Base-by-base conservation (phyloP, 2,113 vertebrate genomes). In the Coptodon rendalli region DNA sequence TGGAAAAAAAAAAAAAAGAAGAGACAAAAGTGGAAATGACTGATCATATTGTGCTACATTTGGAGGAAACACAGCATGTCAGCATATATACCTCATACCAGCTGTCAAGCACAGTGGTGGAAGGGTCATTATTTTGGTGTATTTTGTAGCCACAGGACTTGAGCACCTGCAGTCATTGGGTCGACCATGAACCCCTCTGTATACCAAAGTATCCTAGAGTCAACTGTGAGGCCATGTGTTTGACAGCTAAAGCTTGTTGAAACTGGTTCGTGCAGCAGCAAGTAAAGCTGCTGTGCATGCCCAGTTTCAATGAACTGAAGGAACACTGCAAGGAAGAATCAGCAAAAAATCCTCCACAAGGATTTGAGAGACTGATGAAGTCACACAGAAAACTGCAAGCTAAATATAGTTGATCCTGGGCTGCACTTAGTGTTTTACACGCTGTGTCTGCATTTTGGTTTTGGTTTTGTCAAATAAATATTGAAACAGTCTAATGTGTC, bases 371-470 rank as follows among this genome's bases (percentile, higher is more conserved):
- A 66, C 19, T 66, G 34, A 38, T 66, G 61, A 38, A 12, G 10
- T 66, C 61, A 5, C 6, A 63, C 9, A 19, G 59, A 63, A 29
- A 63, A 63, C 61, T 66, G 2, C 31, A 66, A 66, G 17, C 17
- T 66, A 38, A 7, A 38, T n/a, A 12, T n/a, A 63, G 59, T 19
- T 36, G 59, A 63, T 36, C 2, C 31, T 34, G 59, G 29, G 3
- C 9, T 34, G 29, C 31, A 61, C 57, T 61, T 29, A 6, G 3
- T n/a, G 29, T 63, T 63, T 63, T 7, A n/a, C 17, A 36, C 2
- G 6, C 0, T 36, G 31, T 36, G 16, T 63, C 31, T 63, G 31
- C 9, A 0, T 36, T 36, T 63, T 36, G 9, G 0, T 34, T 17
- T 34, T 17, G 29, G 1, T 36, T 63, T 63, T 36, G 59, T 36